These are phyloP conservation scores for Athripsodes cinereus DNA, from an alignment of 2,888 invertebrate genomes.

Conservation along the genomic window DNA sequence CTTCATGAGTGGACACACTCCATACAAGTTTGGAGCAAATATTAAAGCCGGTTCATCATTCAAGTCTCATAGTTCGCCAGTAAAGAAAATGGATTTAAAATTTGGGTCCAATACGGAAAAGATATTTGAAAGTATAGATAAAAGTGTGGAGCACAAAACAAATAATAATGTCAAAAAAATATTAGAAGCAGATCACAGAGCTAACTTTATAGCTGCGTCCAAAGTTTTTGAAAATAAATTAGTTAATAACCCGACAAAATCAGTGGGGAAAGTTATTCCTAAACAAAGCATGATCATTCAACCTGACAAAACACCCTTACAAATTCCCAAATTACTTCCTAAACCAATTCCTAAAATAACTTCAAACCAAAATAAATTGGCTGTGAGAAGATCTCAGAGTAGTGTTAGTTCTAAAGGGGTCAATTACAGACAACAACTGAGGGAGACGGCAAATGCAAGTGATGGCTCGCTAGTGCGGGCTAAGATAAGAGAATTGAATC, in stretches of 20 bases:
- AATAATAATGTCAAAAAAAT: conserved; percentile 3
- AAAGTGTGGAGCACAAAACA: background rate
- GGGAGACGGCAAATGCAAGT: conserved; percentile 7
- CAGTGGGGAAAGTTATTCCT: conserved; percentile 34
- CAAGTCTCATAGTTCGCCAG: conserved; percentile 8
- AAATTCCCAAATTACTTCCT: conserved; percentile 48
- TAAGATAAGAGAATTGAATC: conserved; percentile 25
- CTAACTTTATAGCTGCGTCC: background rate
- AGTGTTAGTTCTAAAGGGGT: conserved; percentile 23
- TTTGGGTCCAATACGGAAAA: conserved; percentile 13
- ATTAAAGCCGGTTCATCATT: background rate
- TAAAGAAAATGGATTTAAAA: conserved; percentile 15
- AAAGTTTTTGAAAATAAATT: conserved; percentile 3
- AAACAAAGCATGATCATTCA: conserved; percentile 41
- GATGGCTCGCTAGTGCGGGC: conserved; percentile 24
- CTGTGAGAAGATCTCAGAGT: conserved; percentile 22
- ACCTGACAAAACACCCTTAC: conserved; percentile 43
- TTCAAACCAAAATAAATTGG: conserved; percentile 30
- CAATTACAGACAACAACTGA: conserved; percentile 18
- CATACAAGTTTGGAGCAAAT: conserved; percentile 10
- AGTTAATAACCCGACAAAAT: conserved; percentile 1
- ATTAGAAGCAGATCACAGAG: background rate
- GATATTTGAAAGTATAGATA: conserved; percentile 12
- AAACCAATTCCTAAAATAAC: conserved; percentile 46
- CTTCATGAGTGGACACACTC: background rate